Conservation (phyloP, 2,797 vertebrate genomes). For the Meda fulgida region DNA sequence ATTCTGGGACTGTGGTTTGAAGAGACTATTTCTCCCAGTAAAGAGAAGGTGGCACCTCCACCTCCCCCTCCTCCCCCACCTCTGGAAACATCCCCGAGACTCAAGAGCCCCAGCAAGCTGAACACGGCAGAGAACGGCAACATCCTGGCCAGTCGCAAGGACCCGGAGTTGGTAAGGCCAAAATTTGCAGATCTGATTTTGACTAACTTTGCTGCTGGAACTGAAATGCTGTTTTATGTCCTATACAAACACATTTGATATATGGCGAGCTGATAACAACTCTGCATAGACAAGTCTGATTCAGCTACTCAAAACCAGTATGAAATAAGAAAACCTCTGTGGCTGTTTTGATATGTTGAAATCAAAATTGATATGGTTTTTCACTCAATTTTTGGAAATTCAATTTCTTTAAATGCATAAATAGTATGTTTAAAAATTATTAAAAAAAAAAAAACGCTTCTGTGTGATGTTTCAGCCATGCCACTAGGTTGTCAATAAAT, state of each 20-base stretch:
- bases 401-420: neutral
- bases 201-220: constrained; percentile 6
- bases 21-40: constrained; percentile 97
- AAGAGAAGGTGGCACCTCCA: constrained; percentile 93
- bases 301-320: neutral
- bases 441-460: neutral
- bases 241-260: neutral
- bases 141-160: constrained; percentile 96
- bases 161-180: constrained; percentile 91
- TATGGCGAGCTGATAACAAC: neutral
- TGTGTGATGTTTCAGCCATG: neutral
- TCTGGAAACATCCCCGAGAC: constrained; percentile 89
- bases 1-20: constrained; percentile 99
- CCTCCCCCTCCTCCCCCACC: constrained; percentile 92
- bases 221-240: neutral
- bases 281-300: no score
- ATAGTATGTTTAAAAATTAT: neutral
- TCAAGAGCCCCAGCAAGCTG: constrained; percentile 97
- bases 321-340: neutral
- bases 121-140: constrained; percentile 92
- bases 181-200: neutral
- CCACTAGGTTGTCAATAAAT: neutral
- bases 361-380: neutral
- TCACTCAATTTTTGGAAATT: neutral
- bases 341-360: neutral